phyloP scores from a whole-genome alignment of 2,888 invertebrate genomes.

The Actias luna region DNA sequence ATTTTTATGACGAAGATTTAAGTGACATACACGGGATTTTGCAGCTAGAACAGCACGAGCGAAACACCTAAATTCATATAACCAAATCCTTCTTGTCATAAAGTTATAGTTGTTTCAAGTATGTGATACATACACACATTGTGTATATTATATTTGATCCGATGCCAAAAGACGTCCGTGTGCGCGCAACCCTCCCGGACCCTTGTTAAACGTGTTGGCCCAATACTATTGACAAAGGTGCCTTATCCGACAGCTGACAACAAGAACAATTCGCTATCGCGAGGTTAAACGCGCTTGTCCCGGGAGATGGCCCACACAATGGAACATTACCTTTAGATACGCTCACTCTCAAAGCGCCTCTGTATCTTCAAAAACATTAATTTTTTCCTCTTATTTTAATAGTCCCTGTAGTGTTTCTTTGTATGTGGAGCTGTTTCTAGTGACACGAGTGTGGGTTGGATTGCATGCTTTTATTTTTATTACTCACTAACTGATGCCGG shows the following conservation, averaged over 20 bases:
- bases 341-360: not conserved
- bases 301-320: not conserved
- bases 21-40: too few species aligned
- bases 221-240: conserved; percentile 18
- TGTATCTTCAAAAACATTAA: not conserved
- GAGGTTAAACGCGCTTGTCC: conserved; percentile 1
- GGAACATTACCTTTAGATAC: conserved; percentile 1
- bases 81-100: too few species aligned
- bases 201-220: conserved; percentile 11
- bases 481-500: too few species aligned
- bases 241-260: conserved; percentile 11
- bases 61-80: too few species aligned
- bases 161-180: not conserved
- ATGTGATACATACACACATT: too few species aligned
- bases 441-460: not conserved
- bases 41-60: too few species aligned
- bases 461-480: not conserved
- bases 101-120: too few species aligned
- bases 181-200: not conserved
- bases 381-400: not conserved
- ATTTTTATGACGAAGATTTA: too few species aligned
- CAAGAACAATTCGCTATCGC: conserved; percentile 5
- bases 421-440: not conserved
- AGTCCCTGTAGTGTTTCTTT: not conserved
- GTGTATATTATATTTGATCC: too few species aligned